Conservation (phyloP, 2,888 invertebrate genomes). For the Chelonus formosanus region DNA sequence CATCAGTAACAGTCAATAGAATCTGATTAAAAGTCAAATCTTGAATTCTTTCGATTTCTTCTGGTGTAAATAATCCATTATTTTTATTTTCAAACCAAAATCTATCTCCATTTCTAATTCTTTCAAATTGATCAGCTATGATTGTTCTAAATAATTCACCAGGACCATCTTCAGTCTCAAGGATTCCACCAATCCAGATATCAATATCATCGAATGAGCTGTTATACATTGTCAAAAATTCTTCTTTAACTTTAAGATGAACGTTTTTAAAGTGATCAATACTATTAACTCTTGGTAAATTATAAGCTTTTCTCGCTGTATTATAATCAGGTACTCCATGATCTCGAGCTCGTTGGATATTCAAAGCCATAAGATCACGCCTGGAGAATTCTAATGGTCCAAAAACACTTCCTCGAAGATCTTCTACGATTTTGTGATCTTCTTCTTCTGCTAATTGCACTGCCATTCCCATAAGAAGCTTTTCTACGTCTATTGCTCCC, state of each 20-base stretch:
- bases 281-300: conserved; percentile 54
- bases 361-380: conserved; percentile 70
- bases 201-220: conserved; percentile 66
- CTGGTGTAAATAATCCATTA: conserved; percentile 64
- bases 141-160: conserved; percentile 67
- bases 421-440: conserved; percentile 68
- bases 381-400: conserved; percentile 70
- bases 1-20: conserved; percentile 66
- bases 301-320: conserved; percentile 67
- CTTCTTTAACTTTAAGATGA: conserved; percentile 26
- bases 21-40: conserved; percentile 66
- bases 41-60: conserved; percentile 65
- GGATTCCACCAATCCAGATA: conserved; percentile 69
- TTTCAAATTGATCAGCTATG: conserved; percentile 68
- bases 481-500: conserved; percentile 65
- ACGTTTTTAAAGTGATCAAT: conserved; percentile 52
- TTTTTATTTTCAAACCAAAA: conserved; percentile 70
- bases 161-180: conserved; percentile 67
- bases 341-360: conserved; percentile 69
- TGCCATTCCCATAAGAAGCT: conserved; percentile 69
- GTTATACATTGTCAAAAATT: conserved; percentile 58
- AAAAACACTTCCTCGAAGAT: conserved; percentile 68
- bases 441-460: conserved; percentile 68
- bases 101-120: conserved; percentile 69
- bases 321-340: conserved; percentile 73